Evolutionary conservation across 2,888 invertebrate species (phyloP), one percentile per base, ranked within the genome.

Genomic region (Homarus gammarus): DNA sequence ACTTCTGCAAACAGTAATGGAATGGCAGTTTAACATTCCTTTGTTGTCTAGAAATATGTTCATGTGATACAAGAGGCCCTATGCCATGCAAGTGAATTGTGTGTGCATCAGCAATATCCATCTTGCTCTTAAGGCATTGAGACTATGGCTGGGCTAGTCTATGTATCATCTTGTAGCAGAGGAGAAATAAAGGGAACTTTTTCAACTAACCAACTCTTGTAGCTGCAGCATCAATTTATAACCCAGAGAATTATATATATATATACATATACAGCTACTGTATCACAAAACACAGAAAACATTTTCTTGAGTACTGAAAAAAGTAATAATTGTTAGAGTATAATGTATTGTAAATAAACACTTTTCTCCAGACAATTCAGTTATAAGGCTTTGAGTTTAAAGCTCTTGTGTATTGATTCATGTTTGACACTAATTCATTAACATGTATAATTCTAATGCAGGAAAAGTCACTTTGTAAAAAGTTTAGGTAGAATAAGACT

Each of bases 211-310:
- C 31, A 64, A 64, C 64, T 27, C 0, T 64, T 27, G 0, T 27
- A 64, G n/a, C 64, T 64, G 64, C 64, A 27, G 64, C 64, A 64
- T n/a, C 64, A 64, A 8, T 64, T 56, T 64, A 64, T 56, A 56
- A 22, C 56, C 22, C 22, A 15, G 18, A 56, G 56, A 56, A 56
- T 27, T 82, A 82, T 82, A 33, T 72, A 36, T 72, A 36, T 44
- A 82, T 70, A 56, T 40, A 51, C 31, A 87, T 81, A 44, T 68
- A 79, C 70, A 72, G n/a, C n/a, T n/a, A n/a, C 38, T 12, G 56
- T 12, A 18, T 8, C 22, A 56, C n/a, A n/a, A n/a, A 44, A 44
- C 5, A 27, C 31, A 64, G 31, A 12, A 64, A 64, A 64, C n/a
- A n/a, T 27, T 64, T 12, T 64, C n/a, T 64, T n/a, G 15, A 10